phyloP scores from a whole-genome alignment of 1,140 invertebrate genomes.

The Oedothorax gibbosus region DNA sequence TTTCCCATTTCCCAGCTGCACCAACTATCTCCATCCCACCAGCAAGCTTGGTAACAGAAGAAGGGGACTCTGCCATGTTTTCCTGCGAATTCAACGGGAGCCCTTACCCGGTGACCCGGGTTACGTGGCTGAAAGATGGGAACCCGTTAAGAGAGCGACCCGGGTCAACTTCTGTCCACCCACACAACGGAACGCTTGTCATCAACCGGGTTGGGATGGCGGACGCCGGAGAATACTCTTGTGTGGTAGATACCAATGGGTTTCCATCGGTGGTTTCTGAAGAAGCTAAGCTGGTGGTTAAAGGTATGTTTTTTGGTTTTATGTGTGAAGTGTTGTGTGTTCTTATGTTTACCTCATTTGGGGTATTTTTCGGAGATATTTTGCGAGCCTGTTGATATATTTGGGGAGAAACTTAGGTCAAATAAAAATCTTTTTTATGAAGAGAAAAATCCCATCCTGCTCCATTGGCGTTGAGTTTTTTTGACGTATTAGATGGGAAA shows the following conservation, averaged over 20 bases:
- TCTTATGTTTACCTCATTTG: neutral
- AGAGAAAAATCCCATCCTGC: too few relatives aligned
- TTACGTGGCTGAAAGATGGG: conserved; percentile 81
- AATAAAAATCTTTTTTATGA: too few relatives aligned
- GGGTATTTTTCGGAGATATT: too few relatives aligned
- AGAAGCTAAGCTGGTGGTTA: conserved; percentile 74
- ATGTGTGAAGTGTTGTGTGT: conserved; percentile 16
- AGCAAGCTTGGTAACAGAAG: conserved; percentile 73
- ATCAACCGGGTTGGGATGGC: conserved; percentile 73
- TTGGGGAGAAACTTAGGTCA: too few relatives aligned
- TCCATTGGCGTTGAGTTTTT: too few relatives aligned
- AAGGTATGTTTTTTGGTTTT: conserved; percentile 69
- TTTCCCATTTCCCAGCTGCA: conserved; percentile 69
- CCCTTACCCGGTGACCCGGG: conserved; percentile 74
- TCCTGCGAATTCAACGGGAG: conserved; percentile 76
- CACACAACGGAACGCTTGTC: conserved; percentile 74
- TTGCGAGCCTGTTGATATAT: too few relatives aligned
- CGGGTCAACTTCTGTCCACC: conserved; percentile 61
- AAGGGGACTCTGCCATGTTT: conserved; percentile 77
- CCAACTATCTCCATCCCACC: conserved; percentile 73
- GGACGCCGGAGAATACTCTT: conserved; percentile 78
- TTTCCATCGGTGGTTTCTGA: conserved; percentile 74
- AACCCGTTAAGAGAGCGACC: conserved; percentile 72
- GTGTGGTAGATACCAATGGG: conserved; percentile 77
- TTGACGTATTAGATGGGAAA: too few relatives aligned